Conservation (phyloP, 2,797 vertebrate species). For the Enteromius argenteus region DNA sequence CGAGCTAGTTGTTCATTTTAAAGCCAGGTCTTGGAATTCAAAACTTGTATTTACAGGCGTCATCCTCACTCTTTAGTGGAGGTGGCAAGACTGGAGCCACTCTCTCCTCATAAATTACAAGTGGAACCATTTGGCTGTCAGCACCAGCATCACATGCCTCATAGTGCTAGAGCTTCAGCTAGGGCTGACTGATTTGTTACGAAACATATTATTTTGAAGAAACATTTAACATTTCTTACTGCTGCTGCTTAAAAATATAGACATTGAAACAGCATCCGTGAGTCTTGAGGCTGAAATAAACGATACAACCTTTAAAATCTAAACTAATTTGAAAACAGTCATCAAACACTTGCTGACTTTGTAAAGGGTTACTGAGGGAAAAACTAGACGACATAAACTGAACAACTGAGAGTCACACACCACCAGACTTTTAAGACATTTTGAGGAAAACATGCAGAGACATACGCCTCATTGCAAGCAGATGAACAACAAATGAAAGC, state of each 20-base stretch:
- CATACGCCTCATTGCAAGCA: neutral
- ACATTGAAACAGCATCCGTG: neutral
- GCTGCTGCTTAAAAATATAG: neutral
- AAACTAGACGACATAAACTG: neutral
- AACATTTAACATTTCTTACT: neutral
- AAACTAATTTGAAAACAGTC: neutral
- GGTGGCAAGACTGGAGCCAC: neutral
- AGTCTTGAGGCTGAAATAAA: neutral
- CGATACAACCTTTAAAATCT: neutral
- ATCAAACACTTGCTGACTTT: neutral
- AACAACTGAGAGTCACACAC: neutral
- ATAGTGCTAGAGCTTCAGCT: conserved; percentile 4
- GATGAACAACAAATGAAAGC: neutral
- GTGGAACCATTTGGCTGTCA: conserved; percentile 32
- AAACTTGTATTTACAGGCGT: conserved; percentile 24
- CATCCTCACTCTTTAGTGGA: conserved; percentile 4
- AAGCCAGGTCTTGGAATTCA: conserved; percentile 4
- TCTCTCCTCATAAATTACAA: conserved; percentile 31
- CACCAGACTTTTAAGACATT: neutral
- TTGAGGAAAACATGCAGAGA: neutral
- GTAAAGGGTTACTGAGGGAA: neutral
- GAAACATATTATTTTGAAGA: neutral
- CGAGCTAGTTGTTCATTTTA: neutral
- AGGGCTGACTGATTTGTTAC: neutral
- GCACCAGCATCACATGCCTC: conserved; percentile 28